phyloP scores from a whole-genome alignment of 2,888 invertebrate species.

The Meteorus cinctellus region DNA sequence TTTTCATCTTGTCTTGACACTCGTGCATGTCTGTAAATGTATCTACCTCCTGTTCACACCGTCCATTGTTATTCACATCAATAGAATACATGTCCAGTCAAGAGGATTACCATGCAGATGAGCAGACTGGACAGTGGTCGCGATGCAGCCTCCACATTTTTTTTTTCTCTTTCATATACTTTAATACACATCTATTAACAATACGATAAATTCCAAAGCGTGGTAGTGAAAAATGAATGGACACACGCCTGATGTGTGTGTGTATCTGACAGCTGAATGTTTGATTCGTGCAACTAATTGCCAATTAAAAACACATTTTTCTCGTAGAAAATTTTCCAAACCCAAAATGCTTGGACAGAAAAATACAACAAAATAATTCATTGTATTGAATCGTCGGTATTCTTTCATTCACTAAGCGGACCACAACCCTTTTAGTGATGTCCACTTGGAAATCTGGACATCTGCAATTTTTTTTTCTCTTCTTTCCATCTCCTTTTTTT shows the following conservation, averaged over 20 bases:
- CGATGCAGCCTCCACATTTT: neutral
- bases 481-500: neutral
- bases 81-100: neutral
- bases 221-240: neutral
- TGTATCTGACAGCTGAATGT: constrained; percentile 65
- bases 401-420: constrained; percentile 40
- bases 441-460: constrained; percentile 45
- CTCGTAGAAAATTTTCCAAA: constrained; percentile 45
- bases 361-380: neutral
- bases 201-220: neutral
- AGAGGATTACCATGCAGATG: constrained; percentile 31
- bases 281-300: constrained; percentile 69
- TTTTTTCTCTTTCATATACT: neutral
- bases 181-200: neutral
- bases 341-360: neutral
- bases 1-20: neutral
- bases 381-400: constrained; percentile 37
- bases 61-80: neutral
- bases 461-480: constrained; percentile 48
- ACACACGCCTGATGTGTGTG: neutral
- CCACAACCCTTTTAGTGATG: constrained; percentile 35
- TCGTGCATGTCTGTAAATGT: neutral
- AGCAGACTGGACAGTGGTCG: constrained; percentile 27
- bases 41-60: neutral
- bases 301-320: constrained; percentile 71